Evolutionary conservation across 1,140 invertebrate species (phyloP), one percentile per base, ranked within the genome.

Genomic region (Eueides isabella): DNA sequence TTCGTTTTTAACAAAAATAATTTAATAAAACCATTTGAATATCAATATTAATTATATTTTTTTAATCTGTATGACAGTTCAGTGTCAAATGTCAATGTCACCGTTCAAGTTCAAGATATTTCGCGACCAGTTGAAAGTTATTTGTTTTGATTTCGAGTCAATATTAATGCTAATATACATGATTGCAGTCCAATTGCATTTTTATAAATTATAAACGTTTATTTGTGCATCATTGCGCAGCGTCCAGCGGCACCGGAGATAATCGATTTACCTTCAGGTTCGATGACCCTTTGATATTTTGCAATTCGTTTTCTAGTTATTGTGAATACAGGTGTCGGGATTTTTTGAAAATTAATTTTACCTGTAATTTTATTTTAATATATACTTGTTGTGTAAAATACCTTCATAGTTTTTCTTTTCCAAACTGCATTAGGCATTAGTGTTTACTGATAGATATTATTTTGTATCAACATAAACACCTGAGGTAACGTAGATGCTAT

Each of bases 191-290:
- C 23, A 55, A 55, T 55, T 5, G 48, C 23, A 55, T 55, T 55
- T 48, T 23, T 23, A 23, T 55, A 26, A 55, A 12, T 55, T 55
- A 55, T 12, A 19, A 55, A 23, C 4, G 48, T 61, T 38, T 19
- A 35, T 61, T 28, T 61, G 29, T 61, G 11, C 30, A 31, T 30
- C 31, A 23, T 41, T 69, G 67, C 67, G 67, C 67, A 69, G 48
- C 44, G 30, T n/a, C 55, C 48, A 35, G 9, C 14, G 3, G 23
- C 23, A 33, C 28, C 30, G 48, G 67, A 26, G 67, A 61, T 69
- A 55, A 69, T 69, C 67, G 67, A 69, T 69, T 69, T 69, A 67
- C 67, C 48, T 69, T 33, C 41, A 41, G 67, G 67, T 69, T 69
- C 67, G 67, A 61, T 35, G 48, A 69, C 67, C 48, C 30, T 69